phyloP scores from a whole-genome alignment of 2,888 invertebrate species.

The Hypomecis atomaria region DNA sequence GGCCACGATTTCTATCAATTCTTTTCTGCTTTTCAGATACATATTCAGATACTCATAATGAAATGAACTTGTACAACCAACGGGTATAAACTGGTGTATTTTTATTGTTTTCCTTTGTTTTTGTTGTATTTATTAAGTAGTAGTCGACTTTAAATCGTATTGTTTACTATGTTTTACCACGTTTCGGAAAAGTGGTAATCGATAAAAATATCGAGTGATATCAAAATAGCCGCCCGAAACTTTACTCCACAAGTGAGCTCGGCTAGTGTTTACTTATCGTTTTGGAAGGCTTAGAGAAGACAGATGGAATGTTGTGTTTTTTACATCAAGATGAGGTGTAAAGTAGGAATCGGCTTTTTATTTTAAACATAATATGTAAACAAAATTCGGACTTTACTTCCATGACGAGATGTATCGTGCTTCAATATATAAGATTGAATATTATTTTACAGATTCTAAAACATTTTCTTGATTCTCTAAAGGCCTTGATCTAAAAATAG shows the following conservation, averaged over 20 bases:
- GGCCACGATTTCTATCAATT: no score
- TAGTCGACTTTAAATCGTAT: no score
- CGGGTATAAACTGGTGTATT: no score
- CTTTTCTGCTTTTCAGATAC: no score
- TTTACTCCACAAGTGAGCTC: slow-evolving; percentile 69
- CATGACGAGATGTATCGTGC: slow-evolving; percentile 45
- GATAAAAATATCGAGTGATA: slow-evolving; percentile 53
- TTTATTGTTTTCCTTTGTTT: no score
- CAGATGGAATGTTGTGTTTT: slow-evolving; percentile 81
- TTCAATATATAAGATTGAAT: no score
- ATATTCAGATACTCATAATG: no score
- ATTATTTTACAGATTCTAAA: no score
- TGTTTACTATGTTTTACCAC: not conserved
- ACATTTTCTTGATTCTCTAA: no score
- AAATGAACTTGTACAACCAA: no score
- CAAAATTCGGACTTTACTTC: slow-evolving; percentile 58
- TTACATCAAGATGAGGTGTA: slow-evolving; percentile 73
- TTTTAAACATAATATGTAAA: slow-evolving; percentile 65
- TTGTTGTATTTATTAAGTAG: no score
- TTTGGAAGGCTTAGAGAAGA: slow-evolving; percentile 81
- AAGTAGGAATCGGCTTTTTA: slow-evolving; percentile 71
- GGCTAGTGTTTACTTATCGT: slow-evolving; percentile 83
- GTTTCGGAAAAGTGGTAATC: not conserved
- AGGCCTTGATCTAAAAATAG: no score
- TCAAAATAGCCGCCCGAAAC: slow-evolving; percentile 57